Conservation (phyloP, 2,888 invertebrate species). For the Aspidiotus rigidus region DNA sequence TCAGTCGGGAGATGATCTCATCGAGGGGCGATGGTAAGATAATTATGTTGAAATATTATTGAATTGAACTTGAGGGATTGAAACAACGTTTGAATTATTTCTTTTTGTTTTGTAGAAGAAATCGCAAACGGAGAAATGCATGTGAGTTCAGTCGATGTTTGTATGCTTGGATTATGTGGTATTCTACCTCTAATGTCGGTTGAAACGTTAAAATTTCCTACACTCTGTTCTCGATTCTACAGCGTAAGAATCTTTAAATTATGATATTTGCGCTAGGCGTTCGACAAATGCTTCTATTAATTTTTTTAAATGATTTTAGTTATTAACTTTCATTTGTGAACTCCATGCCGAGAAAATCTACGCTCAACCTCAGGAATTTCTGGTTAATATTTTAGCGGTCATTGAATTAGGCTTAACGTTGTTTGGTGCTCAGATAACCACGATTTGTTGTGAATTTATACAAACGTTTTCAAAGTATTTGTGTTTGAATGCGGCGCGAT, state of each 20-base stretch:
- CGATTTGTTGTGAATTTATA: conserved; percentile 53
- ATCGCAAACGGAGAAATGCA: conserved; percentile 40
- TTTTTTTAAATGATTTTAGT: conserved; percentile 40
- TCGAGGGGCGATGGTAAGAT: conserved; percentile 38
- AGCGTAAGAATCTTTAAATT: conserved; percentile 36
- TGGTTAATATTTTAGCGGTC: conserved; percentile 49
- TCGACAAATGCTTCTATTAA: no score
- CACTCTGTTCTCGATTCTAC: conserved; percentile 55
- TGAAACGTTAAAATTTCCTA: conserved; percentile 60
- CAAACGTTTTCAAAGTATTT: conserved; percentile 49
- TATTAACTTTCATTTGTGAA: conserved; percentile 57
- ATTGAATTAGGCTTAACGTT: conserved; percentile 53
- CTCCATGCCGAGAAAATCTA: conserved; percentile 52
- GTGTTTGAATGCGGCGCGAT: conserved; percentile 41
- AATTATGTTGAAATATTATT: no score
- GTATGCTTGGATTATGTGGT: conserved; percentile 58
- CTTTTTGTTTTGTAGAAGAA: no score
- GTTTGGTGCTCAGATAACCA: conserved; percentile 51
- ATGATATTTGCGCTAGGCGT: neutral
- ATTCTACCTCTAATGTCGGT: conserved; percentile 64
- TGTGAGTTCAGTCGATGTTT: conserved; percentile 48
- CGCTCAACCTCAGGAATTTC: conserved; percentile 46
- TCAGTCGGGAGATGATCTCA: conserved; percentile 49
- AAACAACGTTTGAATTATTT: no score
- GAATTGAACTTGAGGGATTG: no score